Conservation (phyloP, 2,113 vertebrate genomes). For the Rhinoderma darwinii region DNA sequence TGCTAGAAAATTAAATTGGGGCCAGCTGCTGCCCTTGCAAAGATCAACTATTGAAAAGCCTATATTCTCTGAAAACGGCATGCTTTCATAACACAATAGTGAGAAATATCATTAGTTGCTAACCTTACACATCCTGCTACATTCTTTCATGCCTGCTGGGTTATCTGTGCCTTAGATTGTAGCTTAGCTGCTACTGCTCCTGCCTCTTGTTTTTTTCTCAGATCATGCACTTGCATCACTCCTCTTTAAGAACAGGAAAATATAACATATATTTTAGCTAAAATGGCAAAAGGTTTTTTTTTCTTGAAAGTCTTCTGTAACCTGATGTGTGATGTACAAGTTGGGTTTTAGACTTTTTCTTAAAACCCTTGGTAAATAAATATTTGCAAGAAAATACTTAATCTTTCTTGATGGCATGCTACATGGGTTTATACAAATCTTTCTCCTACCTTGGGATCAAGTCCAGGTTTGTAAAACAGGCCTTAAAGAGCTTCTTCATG, state of each 20-base stretch:
- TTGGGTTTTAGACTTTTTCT: too few species aligned
- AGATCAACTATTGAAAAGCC: not conserved
- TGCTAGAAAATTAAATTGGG: not conserved
- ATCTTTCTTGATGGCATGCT: too few species aligned
- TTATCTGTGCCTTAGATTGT: not conserved
- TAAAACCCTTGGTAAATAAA: too few species aligned
- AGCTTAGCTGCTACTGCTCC: not conserved
- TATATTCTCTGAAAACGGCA: not conserved
- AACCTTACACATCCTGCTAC: not conserved
- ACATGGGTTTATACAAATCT: too few species aligned
- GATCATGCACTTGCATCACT: not conserved
- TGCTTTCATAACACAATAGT: slow-evolving; percentile 6
- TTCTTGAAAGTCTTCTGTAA: not conserved
- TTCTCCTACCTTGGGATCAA: too few species aligned
- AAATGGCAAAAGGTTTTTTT: not conserved
- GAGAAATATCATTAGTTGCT: slow-evolving; percentile 8
- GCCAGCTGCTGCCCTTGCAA: not conserved
- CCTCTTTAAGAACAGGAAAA: not conserved
- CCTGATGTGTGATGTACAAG: too few species aligned
- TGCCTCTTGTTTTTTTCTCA: not conserved
- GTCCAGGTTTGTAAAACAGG: too few species aligned
- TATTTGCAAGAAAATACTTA: too few species aligned
- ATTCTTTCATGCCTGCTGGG: not conserved
- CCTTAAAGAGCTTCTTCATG: too few species aligned
- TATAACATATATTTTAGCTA: not conserved